These are phyloP conservation scores for Mechanitis messenoides DNA, from an alignment of 2,888 invertebrate genomes.

Conservation along the genomic window DNA sequence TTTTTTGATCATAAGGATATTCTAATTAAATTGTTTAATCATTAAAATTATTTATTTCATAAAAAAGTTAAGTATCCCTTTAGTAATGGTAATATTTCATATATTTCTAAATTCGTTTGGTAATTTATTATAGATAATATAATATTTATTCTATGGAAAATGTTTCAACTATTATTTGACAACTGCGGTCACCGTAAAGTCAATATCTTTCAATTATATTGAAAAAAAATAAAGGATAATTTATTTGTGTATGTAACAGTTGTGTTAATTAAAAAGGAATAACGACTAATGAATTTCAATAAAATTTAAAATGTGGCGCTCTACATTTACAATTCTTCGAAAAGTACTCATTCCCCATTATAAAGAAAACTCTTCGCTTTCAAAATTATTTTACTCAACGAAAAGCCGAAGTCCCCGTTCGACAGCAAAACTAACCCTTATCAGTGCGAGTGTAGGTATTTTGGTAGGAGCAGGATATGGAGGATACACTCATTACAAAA, in stretches of 20 bases:
- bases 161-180: neutral
- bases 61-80: no score
- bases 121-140: no score
- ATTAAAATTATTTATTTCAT: no score
- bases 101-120: no score
- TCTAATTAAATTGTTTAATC: no score
- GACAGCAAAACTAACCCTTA: constrained; percentile 70
- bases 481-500: constrained; percentile 69
- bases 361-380: constrained; percentile 46
- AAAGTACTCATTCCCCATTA: constrained; percentile 52
- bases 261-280: neutral
- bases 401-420: constrained; percentile 58
- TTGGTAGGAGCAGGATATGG: constrained; percentile 75
- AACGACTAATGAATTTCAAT: constrained; percentile 1
- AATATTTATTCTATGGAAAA: no score
- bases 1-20: no score
- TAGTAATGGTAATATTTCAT: no score
- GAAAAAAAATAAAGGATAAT: no score
- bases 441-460: constrained; percentile 78
- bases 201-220: constrained; percentile 8
- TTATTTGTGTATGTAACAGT: neutral
- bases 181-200: constrained; percentile 5
- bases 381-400: constrained; percentile 53
- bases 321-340: constrained; percentile 51
- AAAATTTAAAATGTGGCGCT: constrained; percentile 57